Conservation (phyloP, 2,797 vertebrate species). For the Bufotes viridis region DNA sequence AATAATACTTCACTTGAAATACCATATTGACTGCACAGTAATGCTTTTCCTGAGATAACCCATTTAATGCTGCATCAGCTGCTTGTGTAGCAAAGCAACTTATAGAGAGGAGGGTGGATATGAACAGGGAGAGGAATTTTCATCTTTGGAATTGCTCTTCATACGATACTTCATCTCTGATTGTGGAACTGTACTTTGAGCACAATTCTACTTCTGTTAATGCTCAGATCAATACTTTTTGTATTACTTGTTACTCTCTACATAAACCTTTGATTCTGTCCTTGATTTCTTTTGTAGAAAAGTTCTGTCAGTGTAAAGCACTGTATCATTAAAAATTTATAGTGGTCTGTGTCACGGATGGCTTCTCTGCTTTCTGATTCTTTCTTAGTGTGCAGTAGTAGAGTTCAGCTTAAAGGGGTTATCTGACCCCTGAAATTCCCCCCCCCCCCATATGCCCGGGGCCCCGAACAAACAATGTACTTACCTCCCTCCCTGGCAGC, state of each 20-base stretch:
- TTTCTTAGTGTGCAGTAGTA: neutral
- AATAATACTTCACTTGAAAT: too few relatives aligned
- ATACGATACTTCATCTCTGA: neutral
- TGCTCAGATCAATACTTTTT: conserved; percentile 40
- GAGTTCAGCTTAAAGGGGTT: conserved; percentile 23
- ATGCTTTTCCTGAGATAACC: too few relatives aligned
- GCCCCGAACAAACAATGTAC: too few relatives aligned
- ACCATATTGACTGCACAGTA: too few relatives aligned
- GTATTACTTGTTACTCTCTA: conserved; percentile 4
- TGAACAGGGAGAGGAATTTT: neutral
- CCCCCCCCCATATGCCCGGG: too few relatives aligned
- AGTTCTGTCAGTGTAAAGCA: conserved; percentile 18
- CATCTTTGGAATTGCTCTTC: neutral
- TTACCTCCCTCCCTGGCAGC: too few relatives aligned
- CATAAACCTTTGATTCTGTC: conserved; percentile 32
- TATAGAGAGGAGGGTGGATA: neutral
- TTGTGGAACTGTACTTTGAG: neutral
- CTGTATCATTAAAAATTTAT: conserved; percentile 46
- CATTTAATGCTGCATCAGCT: too few relatives aligned
- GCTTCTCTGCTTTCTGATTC: conserved; percentile 33
- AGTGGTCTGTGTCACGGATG: conserved; percentile 31
- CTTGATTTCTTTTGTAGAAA: conserved; percentile 11
- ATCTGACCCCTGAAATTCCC: too few relatives aligned
- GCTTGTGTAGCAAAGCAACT: neutral
- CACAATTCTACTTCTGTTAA: neutral